A percentile compares a stretch with the other conserved stretches of the same genome.
Conservation (phyloP, 37 sponge, comb jelly and placozoan genomes). For the Halisarca cf. caerulea region DNA sequence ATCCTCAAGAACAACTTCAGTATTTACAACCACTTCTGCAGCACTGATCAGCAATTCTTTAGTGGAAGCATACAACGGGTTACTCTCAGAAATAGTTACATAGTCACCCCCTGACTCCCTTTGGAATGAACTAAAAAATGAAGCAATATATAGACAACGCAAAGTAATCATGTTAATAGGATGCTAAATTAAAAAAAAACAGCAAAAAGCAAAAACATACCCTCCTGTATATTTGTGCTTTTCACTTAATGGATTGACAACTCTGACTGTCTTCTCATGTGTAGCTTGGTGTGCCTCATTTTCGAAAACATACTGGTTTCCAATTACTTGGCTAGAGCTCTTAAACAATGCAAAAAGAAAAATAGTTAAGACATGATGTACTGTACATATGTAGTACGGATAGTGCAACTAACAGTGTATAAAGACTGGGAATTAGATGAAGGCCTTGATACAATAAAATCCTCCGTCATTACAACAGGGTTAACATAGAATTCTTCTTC, state of each 20-base stretch:
- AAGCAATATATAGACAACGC: not conserved
- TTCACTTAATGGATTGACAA: no score
- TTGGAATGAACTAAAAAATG: no score
- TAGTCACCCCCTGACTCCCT: no score
- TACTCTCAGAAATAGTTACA: not conserved
- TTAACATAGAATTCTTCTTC: constrained; percentile 22
- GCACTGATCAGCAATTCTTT: not conserved
- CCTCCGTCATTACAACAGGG: no score
- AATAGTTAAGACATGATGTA: not conserved
- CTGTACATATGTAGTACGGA: not conserved
- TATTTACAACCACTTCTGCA: not conserved
- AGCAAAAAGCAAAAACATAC: not conserved
- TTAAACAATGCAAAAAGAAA: not conserved
- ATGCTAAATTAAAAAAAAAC: not conserved
- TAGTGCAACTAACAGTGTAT: no score
- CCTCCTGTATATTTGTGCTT: no score
- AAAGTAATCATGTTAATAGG: not conserved
- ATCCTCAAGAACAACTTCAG: not conserved
- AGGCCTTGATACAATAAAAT: no score
- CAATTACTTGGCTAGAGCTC: no score
- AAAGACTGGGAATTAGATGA: no score
- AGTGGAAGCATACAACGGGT: not conserved
- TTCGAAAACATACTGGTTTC: no score
- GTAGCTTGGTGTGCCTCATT: no score
- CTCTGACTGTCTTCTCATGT: no score